Base-by-base conservation (phyloP, 2,797 vertebrate species). In the Coendou prehensilis region DNA sequence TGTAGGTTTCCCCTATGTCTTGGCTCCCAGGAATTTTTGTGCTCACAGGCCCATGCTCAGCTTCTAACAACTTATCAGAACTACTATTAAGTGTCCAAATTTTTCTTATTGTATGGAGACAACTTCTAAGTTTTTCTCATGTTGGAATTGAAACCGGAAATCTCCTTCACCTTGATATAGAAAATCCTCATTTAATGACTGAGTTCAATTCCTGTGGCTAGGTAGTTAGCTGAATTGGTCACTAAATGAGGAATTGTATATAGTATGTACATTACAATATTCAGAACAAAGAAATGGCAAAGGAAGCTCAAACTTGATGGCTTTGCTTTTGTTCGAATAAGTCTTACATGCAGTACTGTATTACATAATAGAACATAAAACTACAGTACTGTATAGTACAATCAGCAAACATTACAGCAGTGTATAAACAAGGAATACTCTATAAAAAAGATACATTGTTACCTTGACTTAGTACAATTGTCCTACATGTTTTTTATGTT, bases 51-150 rank as follows among this genome's bases (percentile, higher is more conserved):
- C 73, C 79, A 87, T 14, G 23, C 9, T 89, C 3, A 93, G 71
- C 91, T 45, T 69, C 23, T 9, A 52, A 54, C 37, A 93, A 37
- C 54, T 61, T 91, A 14, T 83, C 30, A 64, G 76, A 89, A 96
- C 13, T 87, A 41, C 28, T 54, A 56, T 26, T 80, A 56, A 52
- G 47, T 73, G 54, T 84, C n/a, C 26, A 37, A 33, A 2, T n/a
- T 84, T 47, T 73, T 96, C 67, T 95, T 95, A 37, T 96, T 93
- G 6, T 76, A 79, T 95, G 52, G 56, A 56, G 59, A 95, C 71
- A 69, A 41, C 61, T 81, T 94, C 22, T 85, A 86, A 83, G 63
- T n/a, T 91, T 7, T 96, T 96, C 73, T 56, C 33, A 28, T 91
- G 37, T 87, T 94, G 57, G 15, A 96, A 20, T 45, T 91, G 63